Conservation (phyloP, 2,113 vertebrate genomes). For the Grallaria varia region DNA sequence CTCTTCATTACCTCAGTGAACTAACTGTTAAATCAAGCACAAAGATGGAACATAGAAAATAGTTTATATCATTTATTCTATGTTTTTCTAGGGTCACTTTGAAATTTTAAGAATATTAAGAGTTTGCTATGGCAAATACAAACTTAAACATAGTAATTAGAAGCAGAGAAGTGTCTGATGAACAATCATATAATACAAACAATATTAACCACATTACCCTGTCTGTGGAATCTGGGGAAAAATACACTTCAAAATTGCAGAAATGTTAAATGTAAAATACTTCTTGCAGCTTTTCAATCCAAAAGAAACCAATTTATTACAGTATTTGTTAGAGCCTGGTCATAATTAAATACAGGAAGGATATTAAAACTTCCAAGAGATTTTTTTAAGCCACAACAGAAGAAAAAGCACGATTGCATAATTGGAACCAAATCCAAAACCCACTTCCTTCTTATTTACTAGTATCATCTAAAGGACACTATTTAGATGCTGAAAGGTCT, state of each 20-base stretch:
- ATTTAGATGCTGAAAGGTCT: conserved; percentile 73
- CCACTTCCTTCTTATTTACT: conserved; percentile 82
- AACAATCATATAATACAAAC: conserved; percentile 18
- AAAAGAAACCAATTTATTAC: conserved; percentile 56
- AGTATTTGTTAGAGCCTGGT: conserved; percentile 67
- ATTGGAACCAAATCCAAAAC: conserved; percentile 79
- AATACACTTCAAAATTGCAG: conserved; percentile 1
- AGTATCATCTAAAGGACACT: conserved; percentile 77
- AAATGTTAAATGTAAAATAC: conserved; percentile 38
- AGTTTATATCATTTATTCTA: not conserved
- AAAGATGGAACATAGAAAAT: not conserved
- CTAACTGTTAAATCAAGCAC: not conserved
- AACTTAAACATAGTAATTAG: not conserved
- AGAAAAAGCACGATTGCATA: conserved; percentile 75
- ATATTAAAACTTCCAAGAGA: conserved; percentile 79
- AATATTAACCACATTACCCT: conserved; percentile 6
- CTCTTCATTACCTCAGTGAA: not conserved
- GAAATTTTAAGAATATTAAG: not conserved
- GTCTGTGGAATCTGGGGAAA: not conserved
- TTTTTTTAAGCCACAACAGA: conserved; percentile 82
- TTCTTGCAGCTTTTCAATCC: conserved; percentile 48
- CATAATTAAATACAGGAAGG: conserved; percentile 81
- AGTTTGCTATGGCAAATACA: not conserved
- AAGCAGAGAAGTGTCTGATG: conserved; percentile 24
- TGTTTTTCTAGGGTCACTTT: not conserved